These are phyloP conservation scores for Cololabis saira DNA, from an alignment of 2,113 vertebrate species.

Conservation along the genomic window DNA sequence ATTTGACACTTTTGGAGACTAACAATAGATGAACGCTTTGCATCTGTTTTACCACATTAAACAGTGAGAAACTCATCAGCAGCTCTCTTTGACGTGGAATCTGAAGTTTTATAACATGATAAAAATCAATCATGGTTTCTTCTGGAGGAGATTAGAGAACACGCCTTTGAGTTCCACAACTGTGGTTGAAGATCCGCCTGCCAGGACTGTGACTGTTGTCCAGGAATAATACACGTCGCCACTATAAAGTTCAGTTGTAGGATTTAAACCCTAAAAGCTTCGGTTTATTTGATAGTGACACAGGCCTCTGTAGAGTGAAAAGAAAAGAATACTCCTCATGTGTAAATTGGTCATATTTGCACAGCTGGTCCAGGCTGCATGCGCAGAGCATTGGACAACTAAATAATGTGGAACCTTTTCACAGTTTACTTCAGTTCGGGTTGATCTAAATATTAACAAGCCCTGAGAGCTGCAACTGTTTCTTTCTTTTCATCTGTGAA, in stretches of 20 bases:
- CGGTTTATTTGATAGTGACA: slow-evolving; percentile 36
- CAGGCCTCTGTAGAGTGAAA: slow-evolving; percentile 42
- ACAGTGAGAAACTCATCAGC: no score
- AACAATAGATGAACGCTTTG: no score
- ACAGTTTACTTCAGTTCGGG: slow-evolving; percentile 59
- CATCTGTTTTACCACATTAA: no score
- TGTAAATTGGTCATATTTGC: slow-evolving; percentile 69
- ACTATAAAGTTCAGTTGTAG: slow-evolving; percentile 51
- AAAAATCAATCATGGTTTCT: background rate
- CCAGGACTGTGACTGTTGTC: slow-evolving; percentile 28
- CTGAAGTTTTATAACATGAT: no score
- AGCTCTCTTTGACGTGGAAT: no score
- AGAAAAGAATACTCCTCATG: slow-evolving; percentile 70
- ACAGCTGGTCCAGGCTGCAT: slow-evolving; percentile 64
- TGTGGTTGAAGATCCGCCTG: slow-evolving; percentile 27
- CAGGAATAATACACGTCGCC: slow-evolving; percentile 47
- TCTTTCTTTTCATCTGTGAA: slow-evolving; percentile 61
- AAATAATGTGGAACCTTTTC: slow-evolving; percentile 75
- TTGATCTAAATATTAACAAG: slow-evolving; percentile 64
- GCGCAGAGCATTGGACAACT: slow-evolving; percentile 68
- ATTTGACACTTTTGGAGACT: no score
- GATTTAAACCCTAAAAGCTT: slow-evolving; percentile 54
- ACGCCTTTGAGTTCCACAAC: slow-evolving; percentile 41
- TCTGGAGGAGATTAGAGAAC: slow-evolving; percentile 54
- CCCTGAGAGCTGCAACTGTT: slow-evolving; percentile 53